These are phyloP conservation scores for Xestia sexstrigata DNA, from an alignment of 2,888 invertebrate species.

Conservation along the genomic window DNA sequence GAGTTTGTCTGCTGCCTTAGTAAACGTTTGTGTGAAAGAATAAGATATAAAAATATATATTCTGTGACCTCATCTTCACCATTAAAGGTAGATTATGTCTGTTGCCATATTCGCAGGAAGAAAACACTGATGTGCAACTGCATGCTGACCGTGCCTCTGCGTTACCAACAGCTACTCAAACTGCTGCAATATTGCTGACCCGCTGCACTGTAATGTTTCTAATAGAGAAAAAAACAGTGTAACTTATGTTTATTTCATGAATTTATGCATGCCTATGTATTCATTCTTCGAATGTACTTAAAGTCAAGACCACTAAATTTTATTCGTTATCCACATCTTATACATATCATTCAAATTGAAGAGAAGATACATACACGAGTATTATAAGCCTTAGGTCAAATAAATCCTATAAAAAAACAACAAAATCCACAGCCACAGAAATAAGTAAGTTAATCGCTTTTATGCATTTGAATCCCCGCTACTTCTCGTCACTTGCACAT, in stretches of 20 bases:
- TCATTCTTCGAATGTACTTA: too few relatives aligned
- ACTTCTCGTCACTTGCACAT: constrained; percentile 40
- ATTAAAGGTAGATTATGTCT: neutral
- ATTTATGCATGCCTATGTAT: too few relatives aligned
- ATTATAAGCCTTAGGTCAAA: neutral
- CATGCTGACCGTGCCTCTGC: too few relatives aligned
- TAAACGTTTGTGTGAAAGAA: neutral
- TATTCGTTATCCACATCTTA: too few relatives aligned
- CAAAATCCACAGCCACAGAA: neutral
- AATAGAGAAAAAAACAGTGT: too few relatives aligned
- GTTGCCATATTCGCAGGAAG: too few relatives aligned
- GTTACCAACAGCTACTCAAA: neutral
- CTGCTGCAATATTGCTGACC: neutral
- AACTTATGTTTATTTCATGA: too few relatives aligned
- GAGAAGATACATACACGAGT: neutral
- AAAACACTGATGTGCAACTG: too few relatives aligned
- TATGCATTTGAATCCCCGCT: constrained; percentile 31
- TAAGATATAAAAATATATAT: neutral
- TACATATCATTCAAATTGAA: too few relatives aligned
- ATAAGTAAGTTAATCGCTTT: neutral
- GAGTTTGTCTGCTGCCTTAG: neutral
- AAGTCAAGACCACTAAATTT: too few relatives aligned
- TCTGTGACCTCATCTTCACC: neutral
- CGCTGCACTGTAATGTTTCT: too few relatives aligned
- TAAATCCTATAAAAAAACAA: neutral